Base-by-base conservation (phyloP, 2,888 invertebrate genomes). In the Bhutanitis thaidina region DNA sequence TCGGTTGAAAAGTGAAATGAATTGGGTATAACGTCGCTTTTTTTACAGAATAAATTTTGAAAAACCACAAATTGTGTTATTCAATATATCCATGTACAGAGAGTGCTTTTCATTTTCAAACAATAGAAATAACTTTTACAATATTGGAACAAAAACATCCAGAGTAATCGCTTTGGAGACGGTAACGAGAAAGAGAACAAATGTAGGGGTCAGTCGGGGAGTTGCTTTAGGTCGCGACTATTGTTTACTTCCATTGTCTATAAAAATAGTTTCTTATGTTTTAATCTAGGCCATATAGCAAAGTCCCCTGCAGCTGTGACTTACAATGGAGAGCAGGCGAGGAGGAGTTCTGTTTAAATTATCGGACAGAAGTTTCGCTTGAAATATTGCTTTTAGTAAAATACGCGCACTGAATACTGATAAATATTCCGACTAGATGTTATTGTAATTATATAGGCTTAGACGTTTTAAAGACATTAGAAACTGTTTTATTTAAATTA, bases 161-260 rank as follows among this genome's bases (percentile, higher is more conserved):
- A 41, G 38, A 35, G 54, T 50, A 53, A 57, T 57, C 48, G 52
- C 54, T 50, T 54, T 40, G 44, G 29, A 40, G 39, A 50, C 35
- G 35, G 50, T 50, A 50, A 51, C 40, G 30, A 49, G 54, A 43
- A 43, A 50, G 43, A 52, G 55, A 59, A 56, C 52, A 57, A 58
- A 60, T 57, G 55, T 50, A 57, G 56, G 57, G 59, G 63, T 60
- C 58, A 59, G 53, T 53, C 49, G 57, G 51, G 49, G 57, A 54
- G 49, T 54, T 43, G 55, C 58, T 56, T 61, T 65, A 57, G 60
- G 57, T 60, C 52, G 59, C 54, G 53, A 62, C 64, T 54, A 60
- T 62, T 62, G 61, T 59, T 49, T 48, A 59, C 57, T 59, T 58
- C 59, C 58, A 61, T 62, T 56, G 53, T 50, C 49, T 52, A 56